Conservation (phyloP, 2,797 vertebrate species). For the Molossus alvarezi region DNA sequence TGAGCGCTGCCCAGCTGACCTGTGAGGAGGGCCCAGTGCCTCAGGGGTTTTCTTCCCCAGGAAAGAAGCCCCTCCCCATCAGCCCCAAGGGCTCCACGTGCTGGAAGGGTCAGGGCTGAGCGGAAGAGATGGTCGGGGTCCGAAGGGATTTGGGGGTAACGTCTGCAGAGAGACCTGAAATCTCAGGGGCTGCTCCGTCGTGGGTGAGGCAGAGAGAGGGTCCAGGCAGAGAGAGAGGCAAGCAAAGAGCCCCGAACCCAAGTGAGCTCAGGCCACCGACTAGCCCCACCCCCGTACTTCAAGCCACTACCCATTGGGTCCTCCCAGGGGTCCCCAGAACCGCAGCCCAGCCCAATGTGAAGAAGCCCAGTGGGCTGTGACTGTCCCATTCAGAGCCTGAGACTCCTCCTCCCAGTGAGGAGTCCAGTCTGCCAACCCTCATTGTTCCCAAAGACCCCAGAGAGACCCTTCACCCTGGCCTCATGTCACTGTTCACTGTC, state of each 20-base stretch:
- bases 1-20: not conserved
- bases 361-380: not conserved
- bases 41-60: not conserved
- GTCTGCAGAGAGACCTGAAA: not conserved
- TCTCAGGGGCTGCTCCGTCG: not conserved
- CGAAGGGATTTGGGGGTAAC: not conserved
- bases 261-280: not conserved
- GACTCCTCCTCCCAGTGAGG: not conserved
- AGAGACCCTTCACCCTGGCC: not conserved
- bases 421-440: not conserved
- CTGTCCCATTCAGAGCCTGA: too few species aligned
- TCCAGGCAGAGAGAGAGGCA: too few species aligned
- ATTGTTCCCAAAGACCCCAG: not conserved
- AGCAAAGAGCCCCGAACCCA: not conserved
- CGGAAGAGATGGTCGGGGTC: fast-evolving
- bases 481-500: not conserved
- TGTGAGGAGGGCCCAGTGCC: not conserved
- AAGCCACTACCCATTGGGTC: too few species aligned
- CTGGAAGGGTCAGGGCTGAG: not conserved
- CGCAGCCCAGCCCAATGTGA: not conserved
- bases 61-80: not conserved
- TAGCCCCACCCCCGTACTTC: fast-evolving
- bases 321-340: not conserved
- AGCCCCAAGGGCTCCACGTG: not conserved
- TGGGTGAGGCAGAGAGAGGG: not conserved